Evolutionary conservation across 2,113 vertebrate species (phyloP).

Genomic region (Ageneiosus marmoratus): DNA sequence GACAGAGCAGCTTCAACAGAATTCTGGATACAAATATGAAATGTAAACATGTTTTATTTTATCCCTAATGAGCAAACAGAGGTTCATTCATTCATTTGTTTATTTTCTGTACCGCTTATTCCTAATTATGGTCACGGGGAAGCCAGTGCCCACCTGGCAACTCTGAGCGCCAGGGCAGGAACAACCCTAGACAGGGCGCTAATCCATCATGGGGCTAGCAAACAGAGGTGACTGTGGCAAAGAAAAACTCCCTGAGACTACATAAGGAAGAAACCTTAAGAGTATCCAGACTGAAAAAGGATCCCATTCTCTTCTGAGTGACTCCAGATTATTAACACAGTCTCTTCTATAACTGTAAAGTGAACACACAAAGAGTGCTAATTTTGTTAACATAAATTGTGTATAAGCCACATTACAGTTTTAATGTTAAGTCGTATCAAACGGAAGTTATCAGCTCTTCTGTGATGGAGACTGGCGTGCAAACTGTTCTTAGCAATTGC

Average conservation of each 20-base stretch:
- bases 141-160: no score
- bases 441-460: background rate
- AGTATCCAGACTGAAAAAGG: background rate
- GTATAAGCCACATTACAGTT: background rate
- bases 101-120: no score
- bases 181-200: no score
- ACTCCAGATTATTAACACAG: background rate
- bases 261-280: background rate
- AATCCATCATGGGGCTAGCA: no score
- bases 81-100: no score
- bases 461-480: background rate
- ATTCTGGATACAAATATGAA: background rate
- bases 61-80: background rate
- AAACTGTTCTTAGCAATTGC: background rate
- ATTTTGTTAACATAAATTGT: background rate
- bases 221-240: background rate
- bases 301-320: no score
- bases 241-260: no score
- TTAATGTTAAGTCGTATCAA: background rate
- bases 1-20: background rate
- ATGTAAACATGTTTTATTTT: background rate
- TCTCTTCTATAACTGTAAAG: background rate
- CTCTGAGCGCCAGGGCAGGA: no score
- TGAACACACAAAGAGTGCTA: background rate
- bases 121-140: no score